These are phyloP conservation scores for Otocyon megalotis DNA, from an alignment of 2,113 vertebrate genomes.

Conservation along the genomic window DNA sequence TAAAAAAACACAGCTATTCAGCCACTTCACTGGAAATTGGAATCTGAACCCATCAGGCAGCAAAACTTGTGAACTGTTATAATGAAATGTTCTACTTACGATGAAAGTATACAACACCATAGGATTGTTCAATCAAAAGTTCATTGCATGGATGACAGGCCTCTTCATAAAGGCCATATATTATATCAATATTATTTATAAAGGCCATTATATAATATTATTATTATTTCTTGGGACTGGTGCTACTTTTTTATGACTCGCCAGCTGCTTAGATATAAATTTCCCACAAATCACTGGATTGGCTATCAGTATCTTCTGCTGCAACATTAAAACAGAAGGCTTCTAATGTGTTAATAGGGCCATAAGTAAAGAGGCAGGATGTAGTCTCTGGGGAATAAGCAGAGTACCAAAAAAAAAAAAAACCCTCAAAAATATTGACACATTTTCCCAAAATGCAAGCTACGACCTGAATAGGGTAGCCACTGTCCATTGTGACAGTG, in stretches of 20 bases:
- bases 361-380: not conserved
- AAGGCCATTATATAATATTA: not conserved
- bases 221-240: not conserved
- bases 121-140: not conserved
- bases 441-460: not conserved
- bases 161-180: not conserved
- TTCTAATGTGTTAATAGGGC: not conserved
- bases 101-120: not conserved
- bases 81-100: not conserved
- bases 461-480: not conserved
- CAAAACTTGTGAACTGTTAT: not conserved
- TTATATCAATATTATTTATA: not conserved
- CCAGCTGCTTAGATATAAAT: not conserved
- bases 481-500: not conserved
- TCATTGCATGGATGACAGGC: too few species aligned
- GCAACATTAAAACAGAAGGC: not conserved
- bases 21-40: not conserved
- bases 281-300: not conserved
- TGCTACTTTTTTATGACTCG: not conserved
- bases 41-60: not conserved
- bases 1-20: not conserved
- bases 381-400: not conserved
- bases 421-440: not conserved
- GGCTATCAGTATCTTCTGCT: not conserved
- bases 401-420: not conserved